Conservation (phyloP, 1,140 invertebrate genomes). For the Hylyphantes graminicola region DNA sequence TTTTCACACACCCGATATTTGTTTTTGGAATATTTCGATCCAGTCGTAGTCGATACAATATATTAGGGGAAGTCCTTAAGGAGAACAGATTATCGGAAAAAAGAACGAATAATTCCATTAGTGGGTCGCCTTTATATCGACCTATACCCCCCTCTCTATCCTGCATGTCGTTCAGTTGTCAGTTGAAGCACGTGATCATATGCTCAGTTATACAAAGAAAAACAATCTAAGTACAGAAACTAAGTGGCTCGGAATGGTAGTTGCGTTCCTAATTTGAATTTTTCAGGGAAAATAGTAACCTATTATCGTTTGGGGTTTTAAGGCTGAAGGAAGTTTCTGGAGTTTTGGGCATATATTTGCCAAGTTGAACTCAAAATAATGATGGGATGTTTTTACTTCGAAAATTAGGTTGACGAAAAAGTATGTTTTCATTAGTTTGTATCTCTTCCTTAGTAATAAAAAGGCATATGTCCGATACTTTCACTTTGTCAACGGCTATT, state of each 20-base stretch:
- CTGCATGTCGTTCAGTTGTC: constrained; percentile 20
- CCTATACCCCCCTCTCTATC: not conserved
- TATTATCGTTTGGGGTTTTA: too few relatives aligned
- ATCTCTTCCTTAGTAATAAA: too few relatives aligned
- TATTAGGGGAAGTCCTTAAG: constrained; percentile 22
- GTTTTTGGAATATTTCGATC: constrained; percentile 30
- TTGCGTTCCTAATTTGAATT: not conserved
- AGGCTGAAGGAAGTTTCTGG: too few relatives aligned
- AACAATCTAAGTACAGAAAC: not conserved
- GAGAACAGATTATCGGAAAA: constrained; percentile 49
- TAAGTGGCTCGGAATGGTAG: not conserved
- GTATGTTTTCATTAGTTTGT: too few relatives aligned
- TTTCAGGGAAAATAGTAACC: too few relatives aligned
- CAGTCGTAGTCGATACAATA: constrained; percentile 21
- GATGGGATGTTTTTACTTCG: too few relatives aligned
- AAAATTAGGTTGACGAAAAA: too few relatives aligned
- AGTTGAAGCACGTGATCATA: not conserved
- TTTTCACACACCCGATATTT: constrained; percentile 29
- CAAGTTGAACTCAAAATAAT: too few relatives aligned
- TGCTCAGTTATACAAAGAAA: not conserved
- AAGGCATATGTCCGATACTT: too few relatives aligned
- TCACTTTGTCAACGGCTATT: too few relatives aligned
- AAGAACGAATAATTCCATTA: constrained; percentile 49
- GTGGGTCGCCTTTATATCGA: constrained; percentile 21
- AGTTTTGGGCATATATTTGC: too few relatives aligned